Base-by-base conservation (phyloP, 2,113 vertebrate genomes). In the Archilochus colubris region DNA sequence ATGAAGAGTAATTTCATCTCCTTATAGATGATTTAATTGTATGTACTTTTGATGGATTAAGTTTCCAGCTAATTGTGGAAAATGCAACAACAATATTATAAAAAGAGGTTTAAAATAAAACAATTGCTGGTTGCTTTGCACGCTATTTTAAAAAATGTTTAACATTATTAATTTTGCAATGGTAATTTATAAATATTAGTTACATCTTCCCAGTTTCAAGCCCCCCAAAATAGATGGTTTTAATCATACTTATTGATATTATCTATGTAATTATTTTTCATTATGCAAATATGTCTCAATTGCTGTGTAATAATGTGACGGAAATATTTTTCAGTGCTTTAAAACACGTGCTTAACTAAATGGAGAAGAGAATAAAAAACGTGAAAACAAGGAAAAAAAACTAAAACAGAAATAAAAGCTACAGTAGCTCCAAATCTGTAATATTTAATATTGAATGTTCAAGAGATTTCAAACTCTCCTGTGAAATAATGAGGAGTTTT, bases 21-120 rank as follows among this genome's bases (percentile, higher is more conserved):
- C 91, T 93, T 96, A 94, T 74, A 94, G 79, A 53, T 95, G 84
- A 97, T 96, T 95, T 91, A 97, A 97, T 97, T 97, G 96, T 89
- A 89, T 31, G 40, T 79, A 96, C 44, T 95, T 93, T 92, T 89
- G 94, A 95, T 94, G 88, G 96, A 97, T 90, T 96, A 84, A 97
- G 93, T 96, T 97, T 97, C 89, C 86, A 74, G 83, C 85, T 98
- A 94, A 96, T 92, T 97, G 93, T 91, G 44, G 69, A 79, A 72
- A 93, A 92, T 82, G 73, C 55, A 79, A 89, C 15, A 90, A 59
- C 76, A 84, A 24, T 87, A 64, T 85, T 89, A 75, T 78, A 89
- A 89, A 86, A 62, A 77, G 73, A 80, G 67, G 23, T 92, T 92
- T 93, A 94, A 95, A 95, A 94, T 81, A 97, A 96, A 94, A 88